phyloP scores from a whole-genome alignment of 2,113 vertebrate species.

The Corvus moneduloides region DNA sequence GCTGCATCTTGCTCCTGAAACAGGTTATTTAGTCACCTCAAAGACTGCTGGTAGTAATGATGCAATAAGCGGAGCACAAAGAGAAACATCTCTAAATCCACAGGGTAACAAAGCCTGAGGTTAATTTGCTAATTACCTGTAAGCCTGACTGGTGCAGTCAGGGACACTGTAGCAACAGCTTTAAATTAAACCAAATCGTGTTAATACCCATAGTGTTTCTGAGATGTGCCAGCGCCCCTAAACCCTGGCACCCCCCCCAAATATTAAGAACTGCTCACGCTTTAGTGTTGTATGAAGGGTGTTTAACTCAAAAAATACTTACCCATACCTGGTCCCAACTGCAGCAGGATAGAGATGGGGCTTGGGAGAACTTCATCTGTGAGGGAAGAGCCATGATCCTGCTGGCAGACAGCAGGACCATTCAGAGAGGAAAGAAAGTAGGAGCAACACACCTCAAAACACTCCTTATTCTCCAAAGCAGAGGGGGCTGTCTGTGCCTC shows the following conservation, averaged over 20 bases:
- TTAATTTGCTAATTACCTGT: neutral
- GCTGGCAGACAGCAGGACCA: neutral
- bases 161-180: neutral
- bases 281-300: neutral
- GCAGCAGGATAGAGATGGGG: neutral
- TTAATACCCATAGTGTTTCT: neutral
- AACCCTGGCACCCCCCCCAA: neutral
- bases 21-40: neutral
- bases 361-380: neutral
- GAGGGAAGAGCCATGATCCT: neutral
- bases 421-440: neutral
- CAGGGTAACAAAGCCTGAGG: neutral
- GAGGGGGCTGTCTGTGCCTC: accelerated
- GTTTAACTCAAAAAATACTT: neutral
- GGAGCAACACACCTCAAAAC: neutral
- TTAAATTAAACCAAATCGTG: neutral
- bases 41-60: neutral
- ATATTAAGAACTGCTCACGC: neutral
- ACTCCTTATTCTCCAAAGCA: neutral
- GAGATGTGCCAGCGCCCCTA: neutral
- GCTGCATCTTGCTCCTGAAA: neutral
- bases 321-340: too few species aligned
- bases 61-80: neutral
- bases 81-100: neutral
- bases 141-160: neutral